Base-by-base conservation (phyloP, 2,888 invertebrate species). In the Lomographa bimaculata region DNA sequence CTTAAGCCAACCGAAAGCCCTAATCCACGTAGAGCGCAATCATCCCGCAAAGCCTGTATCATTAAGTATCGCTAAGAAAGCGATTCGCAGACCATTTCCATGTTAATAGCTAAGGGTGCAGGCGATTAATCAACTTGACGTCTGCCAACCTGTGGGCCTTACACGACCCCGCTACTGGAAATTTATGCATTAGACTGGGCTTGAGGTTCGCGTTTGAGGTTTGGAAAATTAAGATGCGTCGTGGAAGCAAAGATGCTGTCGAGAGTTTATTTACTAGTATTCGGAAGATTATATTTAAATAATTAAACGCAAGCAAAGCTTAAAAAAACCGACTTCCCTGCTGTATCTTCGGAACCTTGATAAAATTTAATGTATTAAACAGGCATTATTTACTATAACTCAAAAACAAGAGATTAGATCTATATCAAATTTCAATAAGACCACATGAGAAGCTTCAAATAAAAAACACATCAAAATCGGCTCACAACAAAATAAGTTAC, bases 41-140 rank as follows among this genome's bases (percentile, higher is more conserved):
- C 84, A 83, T 81, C 72, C 80, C 75, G 56, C 78, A 85, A 86
- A 86, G 82, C 84, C 86, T 65, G 70, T 75, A 84, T 81, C 86
- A 86, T 86, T 86, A 86, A 85, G 85, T 84, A 83, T 83, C 71
- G 84, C 83, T 85, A 87, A 86, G 87, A 85, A 86, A 84, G 81
- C 82, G 81, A 83, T 86, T 79, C 80, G 76, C 74, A 79, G 71
- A 75, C 80, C 80, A 87, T 89, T 89, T 84, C 87, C 85, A 89
- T 87, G 89, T 87, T 87, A 87, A 89, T 87, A 86, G 84, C 80
- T 60, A 61, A 83, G 87, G 89, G 86, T 79, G 70, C 61, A 50
- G 64, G 80, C 70, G 75, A 87, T 87, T 87, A 89, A 89, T 89
- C 87, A 89, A 79, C 57, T 75, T 84, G 86, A 86, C 87, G 77